Conservation (phyloP, 2,113 vertebrate species). For the Pampusana beccarii region DNA sequence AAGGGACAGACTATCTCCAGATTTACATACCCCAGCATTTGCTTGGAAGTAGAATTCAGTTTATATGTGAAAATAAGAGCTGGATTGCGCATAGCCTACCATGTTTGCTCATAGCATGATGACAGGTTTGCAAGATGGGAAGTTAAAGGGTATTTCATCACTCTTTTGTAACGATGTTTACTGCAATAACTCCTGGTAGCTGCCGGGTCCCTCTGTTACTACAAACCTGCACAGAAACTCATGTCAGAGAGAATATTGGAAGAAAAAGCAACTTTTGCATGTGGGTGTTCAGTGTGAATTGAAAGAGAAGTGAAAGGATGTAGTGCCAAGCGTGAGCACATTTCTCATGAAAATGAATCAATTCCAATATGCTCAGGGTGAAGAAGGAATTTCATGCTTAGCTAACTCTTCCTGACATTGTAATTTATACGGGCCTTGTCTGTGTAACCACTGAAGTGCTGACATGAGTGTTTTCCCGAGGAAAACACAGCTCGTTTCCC, state of each 20-base stretch:
- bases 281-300: neutral
- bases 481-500: neutral
- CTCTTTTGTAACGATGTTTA: neutral
- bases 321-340: neutral
- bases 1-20: neutral
- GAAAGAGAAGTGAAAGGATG: neutral
- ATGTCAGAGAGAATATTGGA: rapidly evolving
- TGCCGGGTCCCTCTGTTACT: neutral
- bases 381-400: conserved; percentile 43
- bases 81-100: neutral
- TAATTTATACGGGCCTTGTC: neutral
- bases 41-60: neutral
- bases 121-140: neutral
- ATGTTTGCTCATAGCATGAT: neutral
- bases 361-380: neutral
- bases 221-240: neutral
- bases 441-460: neutral
- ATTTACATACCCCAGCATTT: neutral
- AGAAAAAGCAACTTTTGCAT: neutral
- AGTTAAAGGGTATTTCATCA: neutral
- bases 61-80: neutral
- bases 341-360: conserved; percentile 10
- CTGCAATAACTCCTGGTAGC: neutral
- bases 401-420: conserved; percentile 19
- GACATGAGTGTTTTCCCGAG: neutral